Conservation (phyloP, 2,888 invertebrate genomes). For the Dysmachus trigonus region DNA sequence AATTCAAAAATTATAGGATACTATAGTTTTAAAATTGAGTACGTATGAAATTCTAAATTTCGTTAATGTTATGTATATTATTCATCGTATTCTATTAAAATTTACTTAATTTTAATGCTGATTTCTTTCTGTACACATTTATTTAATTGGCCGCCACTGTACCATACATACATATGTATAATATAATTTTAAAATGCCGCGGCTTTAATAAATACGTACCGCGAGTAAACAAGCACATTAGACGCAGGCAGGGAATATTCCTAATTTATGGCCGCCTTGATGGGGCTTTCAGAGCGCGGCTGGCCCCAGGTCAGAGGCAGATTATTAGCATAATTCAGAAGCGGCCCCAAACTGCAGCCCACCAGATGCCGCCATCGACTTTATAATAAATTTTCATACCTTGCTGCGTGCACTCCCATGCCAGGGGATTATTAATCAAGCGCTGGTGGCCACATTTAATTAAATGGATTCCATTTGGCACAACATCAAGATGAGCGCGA, state of each 20-base stretch:
- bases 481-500: neutral
- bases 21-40: too few relatives aligned
- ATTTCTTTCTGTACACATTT: too few relatives aligned
- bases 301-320: neutral
- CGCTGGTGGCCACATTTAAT: neutral
- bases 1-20: too few relatives aligned
- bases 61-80: too few relatives aligned
- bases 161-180: too few relatives aligned
- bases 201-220: neutral
- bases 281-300: neutral
- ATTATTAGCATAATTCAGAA: neutral
- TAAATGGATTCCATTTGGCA: conserved; percentile 13
- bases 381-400: neutral
- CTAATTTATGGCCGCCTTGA: neutral
- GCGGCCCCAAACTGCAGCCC: neutral
- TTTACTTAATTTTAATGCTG: too few relatives aligned
- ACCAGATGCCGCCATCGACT: neutral
- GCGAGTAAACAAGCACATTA: neutral
- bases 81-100: too few relatives aligned
- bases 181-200: neutral
- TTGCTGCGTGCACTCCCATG: neutral
- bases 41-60: too few relatives aligned
- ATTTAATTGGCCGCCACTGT: too few relatives aligned
- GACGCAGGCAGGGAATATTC: neutral
- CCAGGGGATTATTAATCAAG: neutral